Conservation (phyloP, 2,797 vertebrate genomes). For the Sebastes oblongus region DNA sequence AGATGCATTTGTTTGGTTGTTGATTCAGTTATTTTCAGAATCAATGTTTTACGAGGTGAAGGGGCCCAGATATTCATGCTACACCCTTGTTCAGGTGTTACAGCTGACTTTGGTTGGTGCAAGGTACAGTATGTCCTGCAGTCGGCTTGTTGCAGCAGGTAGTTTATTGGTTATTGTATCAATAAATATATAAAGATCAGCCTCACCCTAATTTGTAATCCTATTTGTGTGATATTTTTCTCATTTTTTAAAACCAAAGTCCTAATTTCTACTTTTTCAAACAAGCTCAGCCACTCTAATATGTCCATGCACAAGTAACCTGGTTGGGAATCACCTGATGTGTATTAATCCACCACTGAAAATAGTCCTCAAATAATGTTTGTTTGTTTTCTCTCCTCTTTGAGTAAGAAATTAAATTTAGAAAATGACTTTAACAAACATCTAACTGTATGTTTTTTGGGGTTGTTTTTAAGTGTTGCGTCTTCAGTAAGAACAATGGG, state of each 20-base stretch:
- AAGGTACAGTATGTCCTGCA: neutral
- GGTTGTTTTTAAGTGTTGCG: no score
- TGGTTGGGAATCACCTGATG: neutral
- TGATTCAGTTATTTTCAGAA: neutral
- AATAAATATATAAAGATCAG: neutral
- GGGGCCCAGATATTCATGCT: neutral
- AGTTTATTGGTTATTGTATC: neutral
- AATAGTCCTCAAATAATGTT: neutral
- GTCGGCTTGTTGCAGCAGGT: no score
- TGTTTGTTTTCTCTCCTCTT: neutral
- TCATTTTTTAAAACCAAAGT: neutral
- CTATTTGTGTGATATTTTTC: no score
- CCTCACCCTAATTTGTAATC: neutral
- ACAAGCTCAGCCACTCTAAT: neutral
- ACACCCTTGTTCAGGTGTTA: neutral
- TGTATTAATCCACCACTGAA: neutral
- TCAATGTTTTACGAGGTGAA: neutral
- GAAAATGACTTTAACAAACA: no score
- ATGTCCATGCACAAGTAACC: neutral
- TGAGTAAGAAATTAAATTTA: neutral
- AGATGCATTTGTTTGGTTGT: neutral
- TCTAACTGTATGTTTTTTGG: no score
- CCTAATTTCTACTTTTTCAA: neutral
- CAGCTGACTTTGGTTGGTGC: neutral
- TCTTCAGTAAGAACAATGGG: no score